Percentiles rank a stretch among this genome's conserved stretches.
These are phyloP conservation scores for Dynastes tityus DNA, from an alignment of 2,888 invertebrate species.

Conservation along the genomic window DNA sequence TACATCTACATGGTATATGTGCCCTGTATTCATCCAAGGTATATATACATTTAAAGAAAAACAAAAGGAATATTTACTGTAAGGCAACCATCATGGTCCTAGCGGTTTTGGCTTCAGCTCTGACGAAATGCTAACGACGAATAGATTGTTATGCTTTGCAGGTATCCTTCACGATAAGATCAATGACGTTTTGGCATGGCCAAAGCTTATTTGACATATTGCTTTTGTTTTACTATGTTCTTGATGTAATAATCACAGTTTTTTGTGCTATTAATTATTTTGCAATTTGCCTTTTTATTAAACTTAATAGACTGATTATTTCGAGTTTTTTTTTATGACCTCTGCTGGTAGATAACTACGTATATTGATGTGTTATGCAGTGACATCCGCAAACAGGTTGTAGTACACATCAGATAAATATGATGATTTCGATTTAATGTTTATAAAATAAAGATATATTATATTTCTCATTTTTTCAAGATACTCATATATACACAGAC, in stretches of 20 bases:
- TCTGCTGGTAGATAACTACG: no score
- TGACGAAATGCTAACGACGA: slow-evolving; percentile 37
- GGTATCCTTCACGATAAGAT: slow-evolving; percentile 21
- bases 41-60: neutral
- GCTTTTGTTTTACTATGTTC: neutral
- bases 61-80: neutral
- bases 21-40: no score
- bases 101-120: no score
- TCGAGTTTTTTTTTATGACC: neutral
- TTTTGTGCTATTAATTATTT: slow-evolving; percentile 29
- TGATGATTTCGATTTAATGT: no score
- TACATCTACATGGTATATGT: no score
- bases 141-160: slow-evolving; percentile 24
- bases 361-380: no score
- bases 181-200: slow-evolving; percentile 28
- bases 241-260: neutral
- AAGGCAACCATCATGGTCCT: no score
- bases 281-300: slow-evolving; percentile 10
- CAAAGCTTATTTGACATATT: neutral
- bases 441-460: no score
- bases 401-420: no score
- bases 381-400: no score
- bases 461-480: no score
- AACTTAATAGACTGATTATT: neutral
- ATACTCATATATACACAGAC: no score